A percentile compares a stretch with the other conserved stretches of the same genome.
These are phyloP conservation scores for Drosophila nr. perissopoda DNA, from an alignment of 2,888 invertebrate species.

Conservation along the genomic window DNA sequence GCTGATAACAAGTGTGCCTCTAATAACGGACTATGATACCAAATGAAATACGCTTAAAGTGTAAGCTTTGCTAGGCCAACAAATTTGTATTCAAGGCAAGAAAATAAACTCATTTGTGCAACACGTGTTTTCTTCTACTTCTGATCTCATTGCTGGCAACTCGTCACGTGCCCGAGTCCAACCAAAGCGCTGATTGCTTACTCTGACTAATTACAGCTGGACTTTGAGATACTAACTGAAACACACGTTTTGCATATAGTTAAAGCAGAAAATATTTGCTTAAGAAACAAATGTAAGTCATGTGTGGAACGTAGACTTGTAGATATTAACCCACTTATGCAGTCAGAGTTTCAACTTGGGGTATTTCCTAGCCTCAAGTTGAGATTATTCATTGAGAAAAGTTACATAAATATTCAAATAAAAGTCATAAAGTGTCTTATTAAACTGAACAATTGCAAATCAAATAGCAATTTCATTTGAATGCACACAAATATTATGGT, in stretches of 20 bases:
- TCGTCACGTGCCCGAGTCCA: conserved; percentile 12
- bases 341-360: background rate
- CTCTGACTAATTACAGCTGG: background rate
- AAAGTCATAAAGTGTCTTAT: background rate
- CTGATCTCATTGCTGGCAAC: conserved; percentile 1
- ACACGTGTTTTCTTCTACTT: background rate
- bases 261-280: background rate
- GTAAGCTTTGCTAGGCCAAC: background rate
- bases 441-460: background rate
- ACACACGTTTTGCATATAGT: background rate
- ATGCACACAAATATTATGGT: background rate
- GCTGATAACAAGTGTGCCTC: conserved; percentile 12
- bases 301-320: background rate
- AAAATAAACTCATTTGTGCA: background rate
- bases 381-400: background rate
- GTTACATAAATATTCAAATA: background rate
- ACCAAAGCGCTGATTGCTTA: background rate
- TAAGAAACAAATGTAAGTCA: background rate
- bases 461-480: background rate
- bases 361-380: background rate
- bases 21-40: background rate
- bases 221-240: background rate
- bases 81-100: background rate
- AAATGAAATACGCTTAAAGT: background rate
- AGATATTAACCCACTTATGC: background rate